A percentile compares a stretch with the other conserved stretches of the same genome.
Conservation (phyloP, 2,888 invertebrate genomes). For the Iselma pallidipennis region DNA sequence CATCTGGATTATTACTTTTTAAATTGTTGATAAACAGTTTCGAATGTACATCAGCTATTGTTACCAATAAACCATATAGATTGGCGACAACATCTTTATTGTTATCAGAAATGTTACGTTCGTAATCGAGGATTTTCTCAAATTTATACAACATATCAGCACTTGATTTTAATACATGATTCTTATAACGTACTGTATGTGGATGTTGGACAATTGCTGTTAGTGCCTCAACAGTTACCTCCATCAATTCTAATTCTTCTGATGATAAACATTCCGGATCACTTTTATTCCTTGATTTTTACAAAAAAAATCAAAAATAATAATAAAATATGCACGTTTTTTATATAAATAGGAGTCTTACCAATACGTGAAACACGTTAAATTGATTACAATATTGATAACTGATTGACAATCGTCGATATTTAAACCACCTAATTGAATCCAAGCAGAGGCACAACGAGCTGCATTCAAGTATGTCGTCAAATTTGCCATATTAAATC, state of each 20-base stretch:
- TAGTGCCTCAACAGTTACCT: slow-evolving; percentile 66
- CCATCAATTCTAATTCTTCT: slow-evolving; percentile 63
- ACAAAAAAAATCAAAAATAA: neutral
- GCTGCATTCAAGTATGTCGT: slow-evolving; percentile 61
- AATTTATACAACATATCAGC: slow-evolving; percentile 64
- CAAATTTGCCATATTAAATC: slow-evolving; percentile 55
- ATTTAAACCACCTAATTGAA: slow-evolving; percentile 60
- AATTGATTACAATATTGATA: slow-evolving; percentile 50
- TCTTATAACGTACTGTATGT: slow-evolving; percentile 62
- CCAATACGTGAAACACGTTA: slow-evolving; percentile 55
- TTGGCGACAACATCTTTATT: slow-evolving; percentile 67
- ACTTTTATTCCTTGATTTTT: slow-evolving; percentile 45
- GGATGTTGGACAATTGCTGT: slow-evolving; percentile 64
- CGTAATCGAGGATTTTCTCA: slow-evolving; percentile 59
- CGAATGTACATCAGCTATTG: slow-evolving; percentile 74
- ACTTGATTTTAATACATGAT: slow-evolving; percentile 60
- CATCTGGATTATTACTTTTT: slow-evolving; percentile 56
- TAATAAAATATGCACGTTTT: neutral
- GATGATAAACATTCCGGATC: slow-evolving; percentile 59
- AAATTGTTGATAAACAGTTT: slow-evolving; percentile 60
- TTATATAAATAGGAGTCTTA: too few relatives aligned
- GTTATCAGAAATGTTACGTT: slow-evolving; percentile 50
- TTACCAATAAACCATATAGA: slow-evolving; percentile 69
- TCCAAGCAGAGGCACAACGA: slow-evolving; percentile 66
- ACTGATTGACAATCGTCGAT: slow-evolving; percentile 51